phyloP scores from a whole-genome alignment of 30 jellyfish, hydroid and myxozoan species.

The Turritopsis dohrnii region DNA sequence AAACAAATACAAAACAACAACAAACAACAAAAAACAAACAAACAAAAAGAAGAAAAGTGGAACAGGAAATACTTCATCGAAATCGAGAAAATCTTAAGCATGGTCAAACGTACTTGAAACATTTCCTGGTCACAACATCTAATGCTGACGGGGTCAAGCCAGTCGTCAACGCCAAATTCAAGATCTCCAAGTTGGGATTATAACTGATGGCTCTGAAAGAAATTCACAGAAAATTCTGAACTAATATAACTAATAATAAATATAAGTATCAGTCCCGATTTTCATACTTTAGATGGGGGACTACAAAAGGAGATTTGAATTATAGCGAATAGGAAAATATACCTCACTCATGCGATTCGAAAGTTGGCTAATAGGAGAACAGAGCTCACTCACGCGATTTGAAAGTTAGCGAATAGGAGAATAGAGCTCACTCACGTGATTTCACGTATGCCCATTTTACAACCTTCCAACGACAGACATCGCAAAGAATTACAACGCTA shows the following conservation, averaged over 20 bases:
- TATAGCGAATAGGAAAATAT: no score
- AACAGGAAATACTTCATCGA: not conserved
- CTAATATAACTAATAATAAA: no score
- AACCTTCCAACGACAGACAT: slow-evolving; percentile 24
- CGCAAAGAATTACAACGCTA: slow-evolving; percentile 16
- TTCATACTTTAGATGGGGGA: no score
- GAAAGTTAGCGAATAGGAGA: no score
- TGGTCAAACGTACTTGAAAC: slow-evolving; percentile 13
- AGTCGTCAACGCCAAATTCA: slow-evolving; percentile 31
- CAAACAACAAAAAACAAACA: not conserved
- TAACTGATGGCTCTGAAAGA: slow-evolving; percentile 17
- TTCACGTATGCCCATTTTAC: slow-evolving; percentile 20
- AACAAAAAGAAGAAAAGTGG: not conserved
- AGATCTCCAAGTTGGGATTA: slow-evolving; percentile 9
- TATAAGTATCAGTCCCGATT: no score
- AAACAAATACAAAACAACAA: no score
- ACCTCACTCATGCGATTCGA: no score
- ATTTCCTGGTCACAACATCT: slow-evolving; percentile 21
- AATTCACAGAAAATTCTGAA: no score
- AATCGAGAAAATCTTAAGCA: not conserved
- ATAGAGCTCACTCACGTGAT: slow-evolving; percentile 1
- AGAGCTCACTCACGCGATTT: no score
- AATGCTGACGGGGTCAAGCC: slow-evolving; percentile 19
- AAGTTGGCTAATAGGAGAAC: no score
- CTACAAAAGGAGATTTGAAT: no score